Evolutionary conservation across 2,113 vertebrate species (phyloP).

Genomic region (Pholis gunnellus): DNA sequence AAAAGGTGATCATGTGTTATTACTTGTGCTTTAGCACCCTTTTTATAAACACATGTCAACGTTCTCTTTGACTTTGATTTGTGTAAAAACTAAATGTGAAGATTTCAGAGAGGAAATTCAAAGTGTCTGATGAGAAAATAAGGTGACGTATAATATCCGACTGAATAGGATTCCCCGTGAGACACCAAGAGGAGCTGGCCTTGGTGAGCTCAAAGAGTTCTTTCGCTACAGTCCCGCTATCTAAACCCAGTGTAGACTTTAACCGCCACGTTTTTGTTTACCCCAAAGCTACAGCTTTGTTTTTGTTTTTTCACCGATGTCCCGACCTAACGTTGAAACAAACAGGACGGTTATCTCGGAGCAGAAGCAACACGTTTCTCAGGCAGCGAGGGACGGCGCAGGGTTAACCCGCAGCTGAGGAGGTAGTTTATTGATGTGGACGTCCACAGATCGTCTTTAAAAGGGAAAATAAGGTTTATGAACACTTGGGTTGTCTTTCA

Average conservation of each 20-base stretch:
- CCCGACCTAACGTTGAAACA: constrained; percentile 50
- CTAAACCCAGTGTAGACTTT: constrained; percentile 6
- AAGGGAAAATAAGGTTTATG: background rate
- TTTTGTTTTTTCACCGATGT: constrained; percentile 49
- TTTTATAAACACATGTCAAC: background rate
- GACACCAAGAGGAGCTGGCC: constrained; percentile 2
- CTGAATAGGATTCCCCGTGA: constrained; percentile 2
- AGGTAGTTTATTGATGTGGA: constrained; percentile 4
- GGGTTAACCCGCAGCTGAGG: constrained; percentile 18
- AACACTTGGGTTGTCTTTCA: background rate
- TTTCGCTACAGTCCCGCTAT: constrained; percentile 12
- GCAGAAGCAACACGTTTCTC: constrained; percentile 51
- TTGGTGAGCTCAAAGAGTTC: constrained; percentile 38
- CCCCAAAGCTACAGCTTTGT: constrained; percentile 6
- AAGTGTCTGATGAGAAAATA: background rate
- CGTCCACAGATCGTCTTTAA: background rate
- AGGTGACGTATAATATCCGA: background rate
- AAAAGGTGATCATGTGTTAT: background rate
- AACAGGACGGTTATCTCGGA: constrained; percentile 47
- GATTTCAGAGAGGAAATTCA: background rate
- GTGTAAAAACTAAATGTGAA: background rate
- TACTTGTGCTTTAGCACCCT: background rate
- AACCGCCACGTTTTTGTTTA: constrained; percentile 6
- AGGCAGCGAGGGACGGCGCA: constrained; percentile 32
- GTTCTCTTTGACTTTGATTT: background rate